Evolutionary conservation across 2,797 vertebrate genomes (phyloP), one percentile per base, ranked within the genome.

Genomic region (Acipenser oxyrinchus): DNA sequence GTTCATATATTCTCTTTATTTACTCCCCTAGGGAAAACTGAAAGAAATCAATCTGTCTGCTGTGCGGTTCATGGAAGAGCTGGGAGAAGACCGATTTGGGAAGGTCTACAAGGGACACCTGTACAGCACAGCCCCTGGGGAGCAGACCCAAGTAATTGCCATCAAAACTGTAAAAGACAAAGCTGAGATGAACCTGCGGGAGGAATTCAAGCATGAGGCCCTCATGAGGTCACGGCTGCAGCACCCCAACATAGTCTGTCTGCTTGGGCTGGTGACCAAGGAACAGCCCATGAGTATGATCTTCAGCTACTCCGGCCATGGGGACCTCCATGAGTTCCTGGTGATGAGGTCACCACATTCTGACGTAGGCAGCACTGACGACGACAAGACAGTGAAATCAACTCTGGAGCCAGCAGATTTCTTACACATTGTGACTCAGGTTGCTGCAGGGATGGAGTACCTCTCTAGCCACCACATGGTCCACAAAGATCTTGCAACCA

Each of bases 91-190:
- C 75, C 92, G 93, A 0, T 99, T 97, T n/a, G 96, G 96, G 10
- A 97, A 95, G 73, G 93, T 98, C 67, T 97, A 97, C 87, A 97
- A 94, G 76, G 96, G 95, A 1, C 96, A 97, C 74, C 87, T 98
- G 49, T 97, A 97, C 2, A 91, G 93, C 63, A 88, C 92, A 0
- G 78, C 83, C 0, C 91, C 93, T 0, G 93, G 93, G 8, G 96
- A 98, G 82, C 95, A 93, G 73, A 90, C 87, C 8, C 95, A 98
- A 77, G 88, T 93, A 0, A 91, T 98, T 70, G 95, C 94, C 70
- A 95, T 99, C 74, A 98, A 95, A 79, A 98, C 95, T 0, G 83
- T 99, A 9, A 97, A 96, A 82, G 96, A 99, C 89, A 97, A 95
- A 73, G 92, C 90, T 0, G 94, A 97, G 64, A 77, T 88, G 13